A percentile compares a stretch with the other conserved stretches of the same genome.
Conservation (phyloP, 2,797 vertebrate species). For the Pseudocheirus occidentalis region DNA sequence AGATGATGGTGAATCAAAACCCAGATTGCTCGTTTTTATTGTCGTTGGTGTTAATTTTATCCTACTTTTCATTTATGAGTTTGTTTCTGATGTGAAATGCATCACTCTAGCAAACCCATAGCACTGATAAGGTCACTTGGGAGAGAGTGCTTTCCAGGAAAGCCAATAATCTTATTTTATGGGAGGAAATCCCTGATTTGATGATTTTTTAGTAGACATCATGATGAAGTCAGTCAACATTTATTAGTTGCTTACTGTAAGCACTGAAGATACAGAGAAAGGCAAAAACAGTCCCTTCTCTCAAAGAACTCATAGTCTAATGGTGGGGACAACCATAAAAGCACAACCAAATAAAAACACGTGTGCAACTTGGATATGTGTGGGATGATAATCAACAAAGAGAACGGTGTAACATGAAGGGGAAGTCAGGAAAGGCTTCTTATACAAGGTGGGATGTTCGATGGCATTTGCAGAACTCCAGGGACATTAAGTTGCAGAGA, state of each 20-base stretch:
- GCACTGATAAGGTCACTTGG: conserved; percentile 70
- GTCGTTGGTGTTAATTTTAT: conserved; percentile 74
- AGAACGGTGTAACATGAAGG: neutral
- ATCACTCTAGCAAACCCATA: conserved; percentile 71
- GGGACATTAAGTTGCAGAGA: neutral
- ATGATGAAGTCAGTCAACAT: neutral
- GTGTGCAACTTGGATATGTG: neutral
- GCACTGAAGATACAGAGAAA: neutral
- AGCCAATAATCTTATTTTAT: conserved; percentile 74
- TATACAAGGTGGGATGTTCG: neutral
- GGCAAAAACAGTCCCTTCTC: neutral
- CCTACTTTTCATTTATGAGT: conserved; percentile 83
- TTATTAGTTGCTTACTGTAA: neutral
- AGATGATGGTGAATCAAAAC: conserved; percentile 83
- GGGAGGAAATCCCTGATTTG: conserved; percentile 21
- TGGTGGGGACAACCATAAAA: neutral
- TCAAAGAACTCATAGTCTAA: neutral
- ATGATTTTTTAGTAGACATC: neutral
- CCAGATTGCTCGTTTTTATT: conserved; percentile 71
- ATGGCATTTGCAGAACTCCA: neutral
- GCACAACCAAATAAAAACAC: neutral
- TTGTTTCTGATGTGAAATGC: conserved; percentile 81
- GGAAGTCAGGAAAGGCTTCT: neutral
- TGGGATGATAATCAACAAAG: too few species aligned
- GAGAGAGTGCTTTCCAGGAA: conserved; percentile 71